Percentiles rank a stretch among this genome's conserved stretches.
Conservation (phyloP, 1,140 invertebrate species). For the Diabrotica virgifera region DNA sequence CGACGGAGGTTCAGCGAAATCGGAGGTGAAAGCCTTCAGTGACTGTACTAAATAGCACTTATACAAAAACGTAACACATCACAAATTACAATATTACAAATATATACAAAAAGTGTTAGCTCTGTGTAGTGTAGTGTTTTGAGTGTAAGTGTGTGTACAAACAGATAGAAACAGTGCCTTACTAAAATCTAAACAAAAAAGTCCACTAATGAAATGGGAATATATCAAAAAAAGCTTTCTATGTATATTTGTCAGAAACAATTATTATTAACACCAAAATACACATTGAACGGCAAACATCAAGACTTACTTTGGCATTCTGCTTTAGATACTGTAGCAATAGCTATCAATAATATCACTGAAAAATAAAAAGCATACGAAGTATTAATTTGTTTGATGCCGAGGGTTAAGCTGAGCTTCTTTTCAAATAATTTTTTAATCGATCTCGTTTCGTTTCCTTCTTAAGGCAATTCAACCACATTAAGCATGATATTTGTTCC, state of each 20-base stretch:
- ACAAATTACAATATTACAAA: too few species aligned
- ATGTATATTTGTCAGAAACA: constrained; percentile 25
- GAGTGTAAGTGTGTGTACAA: neutral
- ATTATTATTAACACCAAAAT: constrained; percentile 19
- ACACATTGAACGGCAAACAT: constrained; percentile 25
- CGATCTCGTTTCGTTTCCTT: constrained; percentile 6
- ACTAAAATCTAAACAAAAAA: constrained; percentile 17
- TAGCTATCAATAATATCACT: constrained; percentile 47
- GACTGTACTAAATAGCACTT: too few species aligned
- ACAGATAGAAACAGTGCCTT: constrained; percentile 9
- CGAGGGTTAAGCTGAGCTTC: neutral
- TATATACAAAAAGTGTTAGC: constrained; percentile 5
- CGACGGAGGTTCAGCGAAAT: too few species aligned
- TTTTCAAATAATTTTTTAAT: neutral
- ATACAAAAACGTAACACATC: too few species aligned
- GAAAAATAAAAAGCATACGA: constrained; percentile 41
- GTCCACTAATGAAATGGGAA: neutral
- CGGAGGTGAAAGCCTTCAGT: too few species aligned
- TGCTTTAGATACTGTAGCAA: constrained; percentile 45
- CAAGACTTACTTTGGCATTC: constrained; percentile 48
- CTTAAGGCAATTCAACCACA: constrained; percentile 2
- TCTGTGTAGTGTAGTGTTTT: neutral
- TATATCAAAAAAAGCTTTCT: constrained; percentile 19
- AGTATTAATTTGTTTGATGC: constrained; percentile 29
- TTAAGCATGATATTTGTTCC: neutral